Percentiles rank a stretch among this genome's conserved stretches.
phyloP scores from a whole-genome alignment of 2,888 invertebrate species.

The Nomada lathburiana region DNA sequence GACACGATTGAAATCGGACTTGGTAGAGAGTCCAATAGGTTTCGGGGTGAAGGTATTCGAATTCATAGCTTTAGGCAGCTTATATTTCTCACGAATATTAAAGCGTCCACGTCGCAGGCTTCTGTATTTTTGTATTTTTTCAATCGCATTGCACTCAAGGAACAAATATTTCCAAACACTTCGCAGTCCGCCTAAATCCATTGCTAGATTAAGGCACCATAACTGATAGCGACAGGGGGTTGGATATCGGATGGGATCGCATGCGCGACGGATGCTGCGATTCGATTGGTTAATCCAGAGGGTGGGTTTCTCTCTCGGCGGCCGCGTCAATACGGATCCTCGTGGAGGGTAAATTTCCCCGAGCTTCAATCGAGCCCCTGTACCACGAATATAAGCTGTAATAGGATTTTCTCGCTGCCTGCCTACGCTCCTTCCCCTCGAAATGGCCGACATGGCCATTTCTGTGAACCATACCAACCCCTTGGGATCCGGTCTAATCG shows the following conservation, averaged over 20 bases:
- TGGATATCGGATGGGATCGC: slow-evolving; percentile 77
- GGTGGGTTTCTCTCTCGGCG: slow-evolving; percentile 70
- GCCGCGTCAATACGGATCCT: slow-evolving; percentile 78
- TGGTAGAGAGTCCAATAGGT: background rate
- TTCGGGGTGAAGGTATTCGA: background rate
- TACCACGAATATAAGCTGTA: slow-evolving; percentile 61
- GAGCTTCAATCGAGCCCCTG: slow-evolving; percentile 53
- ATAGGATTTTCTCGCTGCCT: slow-evolving; percentile 68
- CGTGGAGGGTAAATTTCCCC: slow-evolving; percentile 58
- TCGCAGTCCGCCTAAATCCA: background rate
- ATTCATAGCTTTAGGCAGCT: background rate
- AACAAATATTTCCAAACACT: background rate
- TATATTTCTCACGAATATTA: no score
- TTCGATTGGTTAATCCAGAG: slow-evolving; percentile 79
- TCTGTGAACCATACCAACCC: slow-evolving; percentile 50
- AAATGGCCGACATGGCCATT: slow-evolving; percentile 72
- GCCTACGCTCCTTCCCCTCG: slow-evolving; percentile 43
- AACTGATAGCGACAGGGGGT: slow-evolving; percentile 61
- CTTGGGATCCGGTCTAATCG: slow-evolving; percentile 51
- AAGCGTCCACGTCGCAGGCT: background rate
- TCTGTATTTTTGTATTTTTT: background rate
- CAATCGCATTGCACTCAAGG: background rate
- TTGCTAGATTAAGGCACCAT: slow-evolving; percentile 36
- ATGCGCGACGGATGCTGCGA: slow-evolving; percentile 82
- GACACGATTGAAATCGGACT: background rate